Evolutionary conservation across 1,140 invertebrate genomes (phyloP).

Genomic region (Euura lappo): DNA sequence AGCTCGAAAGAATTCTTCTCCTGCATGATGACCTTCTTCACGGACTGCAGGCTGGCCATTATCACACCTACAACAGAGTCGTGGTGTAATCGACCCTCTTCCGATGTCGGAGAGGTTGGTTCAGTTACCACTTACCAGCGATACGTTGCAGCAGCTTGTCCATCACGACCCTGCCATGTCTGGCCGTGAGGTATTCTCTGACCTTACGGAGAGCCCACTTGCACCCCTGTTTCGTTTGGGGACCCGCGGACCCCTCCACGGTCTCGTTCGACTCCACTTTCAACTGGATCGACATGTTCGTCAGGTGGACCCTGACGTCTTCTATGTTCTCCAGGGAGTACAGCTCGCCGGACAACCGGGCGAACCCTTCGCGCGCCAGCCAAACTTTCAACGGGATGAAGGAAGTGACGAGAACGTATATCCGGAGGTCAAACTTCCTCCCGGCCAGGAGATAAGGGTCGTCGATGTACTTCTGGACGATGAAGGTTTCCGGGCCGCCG

Average conservation of each 20-base stretch:
- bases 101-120: neutral
- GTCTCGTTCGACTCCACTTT: constrained; percentile 23
- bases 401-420: constrained; percentile 52
- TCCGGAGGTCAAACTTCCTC: constrained; percentile 50
- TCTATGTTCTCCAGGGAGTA: constrained; percentile 62
- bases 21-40: constrained; percentile 56
- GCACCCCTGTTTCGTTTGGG: constrained; percentile 37
- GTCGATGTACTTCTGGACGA: constrained; percentile 66
- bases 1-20: constrained; percentile 67
- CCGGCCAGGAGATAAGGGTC: constrained; percentile 68
- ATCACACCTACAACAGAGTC: constrained; percentile 46
- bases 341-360: constrained; percentile 65
- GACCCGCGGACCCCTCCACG: neutral
- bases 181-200: constrained; percentile 48
- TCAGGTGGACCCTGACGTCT: constrained; percentile 62
- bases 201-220: constrained; percentile 57
- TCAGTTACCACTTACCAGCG: constrained; percentile 43
- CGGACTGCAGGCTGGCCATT: constrained; percentile 64
- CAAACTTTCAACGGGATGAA: constrained; percentile 69
- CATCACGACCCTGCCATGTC: constrained; percentile 51
- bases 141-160: constrained; percentile 65
- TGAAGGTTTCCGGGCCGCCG: constrained; percentile 41
- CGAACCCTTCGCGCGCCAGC: constrained; percentile 69
- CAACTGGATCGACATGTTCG: constrained; percentile 70
- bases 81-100: neutral